phyloP scores from a whole-genome alignment of 2,888 invertebrate species.

The Ceriagrion tenellum region DNA sequence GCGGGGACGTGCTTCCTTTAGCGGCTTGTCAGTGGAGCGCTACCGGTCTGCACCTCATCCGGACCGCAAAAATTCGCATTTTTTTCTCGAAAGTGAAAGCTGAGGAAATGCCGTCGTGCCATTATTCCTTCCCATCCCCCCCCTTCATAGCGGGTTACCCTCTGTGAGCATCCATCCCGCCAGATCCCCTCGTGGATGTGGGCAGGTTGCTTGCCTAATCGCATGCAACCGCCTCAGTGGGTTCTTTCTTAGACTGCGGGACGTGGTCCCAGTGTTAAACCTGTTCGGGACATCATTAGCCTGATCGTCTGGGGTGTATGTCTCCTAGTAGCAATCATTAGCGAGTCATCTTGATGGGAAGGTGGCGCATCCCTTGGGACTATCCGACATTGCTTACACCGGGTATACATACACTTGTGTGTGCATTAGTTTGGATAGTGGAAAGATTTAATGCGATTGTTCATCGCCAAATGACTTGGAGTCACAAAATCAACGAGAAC shows the following conservation, averaged over 20 bases:
- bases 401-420: neutral
- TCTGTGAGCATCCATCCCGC: neutral
- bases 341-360: neutral
- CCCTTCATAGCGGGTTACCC: neutral
- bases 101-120: neutral
- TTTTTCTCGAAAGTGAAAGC: constrained; percentile 7
- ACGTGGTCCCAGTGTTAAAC: neutral
- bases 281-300: neutral
- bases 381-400: neutral
- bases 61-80: neutral
- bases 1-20: neutral
- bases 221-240: neutral
- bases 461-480: neutral
- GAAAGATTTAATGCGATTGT: neutral
- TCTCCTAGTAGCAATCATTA: neutral
- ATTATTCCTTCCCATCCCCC: neutral
- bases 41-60: constrained; percentile 2
- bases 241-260: neutral
- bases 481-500: neutral
- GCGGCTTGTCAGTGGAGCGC: neutral
- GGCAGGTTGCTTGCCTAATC: neutral
- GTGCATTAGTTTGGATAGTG: neutral
- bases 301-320: neutral
- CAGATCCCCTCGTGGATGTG: neutral
- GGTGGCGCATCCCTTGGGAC: neutral